phyloP scores from a whole-genome alignment of 2,888 invertebrate genomes.

The Macaria notata region DNA sequence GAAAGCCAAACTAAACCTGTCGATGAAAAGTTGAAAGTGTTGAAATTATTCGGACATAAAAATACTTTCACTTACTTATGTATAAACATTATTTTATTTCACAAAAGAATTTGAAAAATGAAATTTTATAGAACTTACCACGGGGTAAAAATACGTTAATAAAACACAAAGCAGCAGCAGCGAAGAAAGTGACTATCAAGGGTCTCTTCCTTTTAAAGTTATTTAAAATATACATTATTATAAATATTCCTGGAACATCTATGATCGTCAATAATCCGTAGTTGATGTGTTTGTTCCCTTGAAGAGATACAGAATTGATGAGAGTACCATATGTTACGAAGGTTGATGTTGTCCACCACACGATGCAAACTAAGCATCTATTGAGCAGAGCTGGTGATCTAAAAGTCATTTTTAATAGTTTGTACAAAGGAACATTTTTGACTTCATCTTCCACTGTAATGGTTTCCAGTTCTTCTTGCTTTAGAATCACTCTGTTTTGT shows the following conservation, averaged over 20 bases:
- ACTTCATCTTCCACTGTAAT: not conserved
- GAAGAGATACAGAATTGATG: constrained; percentile 87
- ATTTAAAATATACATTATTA: constrained; percentile 79
- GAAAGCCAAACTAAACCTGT: not conserved
- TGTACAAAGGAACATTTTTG: not conserved
- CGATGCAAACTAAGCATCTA: constrained; percentile 61
- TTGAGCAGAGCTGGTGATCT: constrained; percentile 63
- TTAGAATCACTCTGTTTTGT: not conserved
- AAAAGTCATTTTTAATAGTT: constrained; percentile 37
- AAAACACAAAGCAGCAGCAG: not conserved
- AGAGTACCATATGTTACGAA: constrained; percentile 90
- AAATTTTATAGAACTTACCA: not conserved
- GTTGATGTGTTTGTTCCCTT: constrained; percentile 89
- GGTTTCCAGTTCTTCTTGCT: not conserved
- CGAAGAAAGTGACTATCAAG: not conserved
- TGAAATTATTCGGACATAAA: too few species aligned
- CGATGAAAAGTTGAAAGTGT: not conserved
- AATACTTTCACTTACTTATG: too few species aligned
- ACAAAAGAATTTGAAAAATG: too few species aligned
- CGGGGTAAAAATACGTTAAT: not conserved
- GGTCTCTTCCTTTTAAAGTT: constrained; percentile 67
- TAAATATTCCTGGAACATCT: constrained; percentile 81
- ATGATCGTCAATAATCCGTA: constrained; percentile 73
- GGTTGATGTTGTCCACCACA: constrained; percentile 84
- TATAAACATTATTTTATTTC: too few species aligned